Evolutionary conservation across 1,140 invertebrate species (phyloP).

Genomic region (Aphis gossypii): DNA sequence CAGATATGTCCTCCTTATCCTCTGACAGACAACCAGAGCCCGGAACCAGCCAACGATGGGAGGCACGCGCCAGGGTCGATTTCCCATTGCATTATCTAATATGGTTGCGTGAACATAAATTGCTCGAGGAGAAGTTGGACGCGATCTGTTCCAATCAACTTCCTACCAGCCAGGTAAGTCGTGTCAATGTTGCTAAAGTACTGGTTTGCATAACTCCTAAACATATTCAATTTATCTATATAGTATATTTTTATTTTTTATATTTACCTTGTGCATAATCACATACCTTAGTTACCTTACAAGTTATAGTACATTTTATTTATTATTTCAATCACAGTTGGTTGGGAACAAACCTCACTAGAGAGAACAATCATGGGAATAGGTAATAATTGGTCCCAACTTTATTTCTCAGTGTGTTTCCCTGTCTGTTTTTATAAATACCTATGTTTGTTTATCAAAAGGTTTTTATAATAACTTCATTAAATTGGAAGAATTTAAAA

Average conservation of each 20-base stretch:
- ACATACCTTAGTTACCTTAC: neutral
- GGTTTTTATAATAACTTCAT: neutral
- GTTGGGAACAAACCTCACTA: neutral
- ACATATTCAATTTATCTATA: neutral
- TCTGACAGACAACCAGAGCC: neutral
- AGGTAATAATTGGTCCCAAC: neutral
- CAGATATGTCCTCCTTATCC: neutral
- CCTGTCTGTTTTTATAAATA: neutral
- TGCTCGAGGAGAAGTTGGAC: neutral
- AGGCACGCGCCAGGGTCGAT: neutral
- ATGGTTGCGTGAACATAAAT: slow-evolving; percentile 39
- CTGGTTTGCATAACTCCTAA: neutral
- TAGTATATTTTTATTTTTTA: neutral
- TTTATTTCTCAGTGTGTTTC: neutral
- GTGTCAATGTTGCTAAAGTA: neutral
- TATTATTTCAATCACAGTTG: neutral
- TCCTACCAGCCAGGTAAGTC: neutral
- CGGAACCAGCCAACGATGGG: neutral
- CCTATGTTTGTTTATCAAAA: neutral
- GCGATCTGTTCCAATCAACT: neutral
- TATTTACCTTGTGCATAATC: neutral
- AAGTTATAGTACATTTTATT: neutral
- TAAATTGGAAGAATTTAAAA: neutral
- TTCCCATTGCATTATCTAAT: slow-evolving; percentile 38
- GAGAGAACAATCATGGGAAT: neutral